Conservation (phyloP, 2,113 vertebrate species). For the Pantherophis guttatus region DNA sequence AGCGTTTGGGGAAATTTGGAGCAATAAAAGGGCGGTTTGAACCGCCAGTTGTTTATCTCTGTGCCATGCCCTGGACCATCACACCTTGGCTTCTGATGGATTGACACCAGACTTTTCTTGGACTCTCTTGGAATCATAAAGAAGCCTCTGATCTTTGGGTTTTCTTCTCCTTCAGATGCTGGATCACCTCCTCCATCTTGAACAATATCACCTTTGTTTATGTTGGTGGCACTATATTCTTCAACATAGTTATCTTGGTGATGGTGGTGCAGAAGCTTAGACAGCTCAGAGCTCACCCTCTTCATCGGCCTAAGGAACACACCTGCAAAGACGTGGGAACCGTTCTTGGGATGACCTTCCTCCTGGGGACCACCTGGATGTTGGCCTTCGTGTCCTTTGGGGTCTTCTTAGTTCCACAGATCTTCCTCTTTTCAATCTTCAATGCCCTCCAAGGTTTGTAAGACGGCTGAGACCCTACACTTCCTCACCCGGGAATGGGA, state of each 20-base stretch:
- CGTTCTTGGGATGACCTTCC: conserved; percentile 72
- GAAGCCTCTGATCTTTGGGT: background rate
- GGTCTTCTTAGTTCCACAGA: conserved; percentile 60
- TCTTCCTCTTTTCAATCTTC: conserved; percentile 78
- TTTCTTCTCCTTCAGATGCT: conserved; percentile 65
- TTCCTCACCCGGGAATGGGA: too few relatives aligned
- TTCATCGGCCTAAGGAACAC: background rate
- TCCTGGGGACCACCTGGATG: conserved; percentile 77
- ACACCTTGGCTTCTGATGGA: background rate
- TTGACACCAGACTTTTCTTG: background rate
- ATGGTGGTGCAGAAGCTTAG: conserved; percentile 54
- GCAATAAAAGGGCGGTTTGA: too few relatives aligned
- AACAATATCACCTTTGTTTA: conserved; percentile 68
- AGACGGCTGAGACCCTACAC: background rate
- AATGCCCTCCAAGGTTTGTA: conserved; percentile 76
- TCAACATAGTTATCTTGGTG: conserved; percentile 70
- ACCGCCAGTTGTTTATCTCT: too few relatives aligned
- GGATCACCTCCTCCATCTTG: conserved; percentile 65
- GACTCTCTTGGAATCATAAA: background rate
- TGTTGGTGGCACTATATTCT: conserved; percentile 59
- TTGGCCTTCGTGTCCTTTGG: conserved; percentile 71
- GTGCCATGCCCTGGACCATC: too few relatives aligned
- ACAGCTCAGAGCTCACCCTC: conserved; percentile 32
- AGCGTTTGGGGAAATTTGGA: too few relatives aligned
- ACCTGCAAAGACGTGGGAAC: conserved; percentile 57